Conservation (phyloP, 1,140 invertebrate species). For the Drosophila sp. region DNA sequence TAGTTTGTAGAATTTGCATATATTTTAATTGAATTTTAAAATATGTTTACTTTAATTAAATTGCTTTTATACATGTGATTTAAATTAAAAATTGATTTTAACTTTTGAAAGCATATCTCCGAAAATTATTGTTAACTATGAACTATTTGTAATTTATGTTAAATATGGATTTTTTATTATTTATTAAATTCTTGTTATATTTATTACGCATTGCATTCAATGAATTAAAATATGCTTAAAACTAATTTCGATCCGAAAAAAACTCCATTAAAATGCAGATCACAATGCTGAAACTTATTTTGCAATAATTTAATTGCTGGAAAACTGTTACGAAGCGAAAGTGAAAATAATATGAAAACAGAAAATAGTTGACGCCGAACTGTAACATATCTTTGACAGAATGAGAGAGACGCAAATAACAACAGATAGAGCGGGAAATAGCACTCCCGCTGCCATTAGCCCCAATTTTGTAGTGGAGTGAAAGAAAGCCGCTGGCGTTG, state of each 20-base stretch:
- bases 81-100: no score
- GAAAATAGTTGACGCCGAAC: slow-evolving; percentile 21
- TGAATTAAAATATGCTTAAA: not conserved
- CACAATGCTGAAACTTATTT: slow-evolving; percentile 22
- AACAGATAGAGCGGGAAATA: not conserved
- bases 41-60: no score
- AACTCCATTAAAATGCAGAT: not conserved
- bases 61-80: no score
- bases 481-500: not conserved
- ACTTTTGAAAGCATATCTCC: no score
- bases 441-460: slow-evolving; percentile 25
- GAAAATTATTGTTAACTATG: no score
- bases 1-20: no score
- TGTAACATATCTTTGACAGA: slow-evolving; percentile 32
- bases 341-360: slow-evolving; percentile 41
- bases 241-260: not conserved
- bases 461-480: slow-evolving; percentile 42
- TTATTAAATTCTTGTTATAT: no score
- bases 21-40: no score
- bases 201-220: no score
- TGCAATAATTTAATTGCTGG: slow-evolving; percentile 70
- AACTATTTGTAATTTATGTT: no score
- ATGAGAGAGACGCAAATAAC: slow-evolving; percentile 2
- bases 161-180: no score
- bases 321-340: slow-evolving; percentile 49